Evolutionary conservation across 2,888 invertebrate species (phyloP), one percentile per base, ranked within the genome.

Genomic region (Amiota communis): DNA sequence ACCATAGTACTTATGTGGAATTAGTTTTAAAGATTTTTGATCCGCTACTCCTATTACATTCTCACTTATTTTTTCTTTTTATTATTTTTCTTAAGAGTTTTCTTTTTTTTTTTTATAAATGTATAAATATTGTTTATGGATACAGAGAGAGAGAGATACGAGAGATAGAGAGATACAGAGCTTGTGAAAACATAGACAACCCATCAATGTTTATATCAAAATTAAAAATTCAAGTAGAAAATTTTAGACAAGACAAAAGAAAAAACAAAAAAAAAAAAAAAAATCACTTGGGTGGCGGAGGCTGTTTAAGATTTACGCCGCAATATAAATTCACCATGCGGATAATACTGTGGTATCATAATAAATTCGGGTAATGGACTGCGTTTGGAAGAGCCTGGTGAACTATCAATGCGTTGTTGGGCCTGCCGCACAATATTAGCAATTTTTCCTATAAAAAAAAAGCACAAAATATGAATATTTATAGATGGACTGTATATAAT

Each of bases 341-440:
- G 83, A 80, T 90, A 90, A 87, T 89, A 90, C 86, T 90, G 90
- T 74, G 90, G 90, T 85, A 90, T 89, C 80, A 86, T 81, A 75
- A 90, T 85, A 79, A 82, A 84, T 73, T 89, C 89, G 56, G 87
- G 85, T 77, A 88, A 72, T 57, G 84, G 82, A 46, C 84, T 85
- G 9, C 83, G 82, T 64, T 79, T 74, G 59, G 81, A 75, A 23
- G 74, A 73, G 51, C 67, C 67, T 15, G 71, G 46, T 17, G 64
- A 56, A 70, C 70, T 73, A 77, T 77, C 59, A 76, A 74, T n/a
- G 80, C 80, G 82, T 73, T 81, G 86, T 74, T 85, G 87, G 68
- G 87, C 87, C 76, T 89, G 89, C 17, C 90, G 83, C 77, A 90
- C 86, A 74, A 89, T 82, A 76, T 90, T 86, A 49, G 88, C 88